These are phyloP conservation scores for Paratilapia polleni DNA, from an alignment of 2,113 vertebrate species.

Conservation along the genomic window DNA sequence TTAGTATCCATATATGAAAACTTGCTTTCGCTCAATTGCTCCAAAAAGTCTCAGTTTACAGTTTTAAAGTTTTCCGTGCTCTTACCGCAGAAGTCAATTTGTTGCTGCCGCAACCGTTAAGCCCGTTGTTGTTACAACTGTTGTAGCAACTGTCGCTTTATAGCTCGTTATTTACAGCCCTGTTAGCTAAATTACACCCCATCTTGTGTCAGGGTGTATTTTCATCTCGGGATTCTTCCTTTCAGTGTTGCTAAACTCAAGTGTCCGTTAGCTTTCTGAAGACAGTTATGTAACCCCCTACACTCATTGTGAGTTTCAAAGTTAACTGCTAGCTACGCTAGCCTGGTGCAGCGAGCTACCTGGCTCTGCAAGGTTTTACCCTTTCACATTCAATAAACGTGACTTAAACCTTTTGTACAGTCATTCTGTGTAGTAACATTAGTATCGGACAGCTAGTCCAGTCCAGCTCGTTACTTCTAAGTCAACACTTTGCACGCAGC, in stretches of 20 bases:
- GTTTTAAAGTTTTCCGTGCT: conserved; percentile 48
- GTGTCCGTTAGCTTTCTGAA: conserved; percentile 40
- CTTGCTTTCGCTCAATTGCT: not conserved
- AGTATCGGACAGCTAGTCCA: not conserved
- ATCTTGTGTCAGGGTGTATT: conserved; percentile 1
- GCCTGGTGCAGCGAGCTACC: not conserved
- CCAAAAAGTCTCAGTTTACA: not conserved
- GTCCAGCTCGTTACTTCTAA: not conserved
- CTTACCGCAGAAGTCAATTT: not conserved
- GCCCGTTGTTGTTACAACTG: conserved; percentile 38
- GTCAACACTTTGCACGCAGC: not conserved
- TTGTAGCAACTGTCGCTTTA: conserved; percentile 44
- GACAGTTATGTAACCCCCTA: conserved; percentile 64
- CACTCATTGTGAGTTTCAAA: conserved; percentile 29
- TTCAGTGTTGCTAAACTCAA: conserved; percentile 37
- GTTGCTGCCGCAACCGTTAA: conserved; percentile 11
- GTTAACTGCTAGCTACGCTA: conserved; percentile 20
- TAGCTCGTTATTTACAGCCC: conserved; percentile 32
- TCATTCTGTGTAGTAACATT: not conserved
- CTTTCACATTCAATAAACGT: not conserved
- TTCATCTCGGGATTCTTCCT: conserved; percentile 12
- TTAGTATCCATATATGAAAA: not conserved
- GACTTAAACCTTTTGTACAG: not conserved
- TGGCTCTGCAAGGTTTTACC: not conserved
- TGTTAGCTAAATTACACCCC: not conserved